Evolutionary conservation across 1,140 invertebrate species (phyloP), one percentile per base, ranked within the genome.

Genomic region (Drosophila grimshawi): DNA sequence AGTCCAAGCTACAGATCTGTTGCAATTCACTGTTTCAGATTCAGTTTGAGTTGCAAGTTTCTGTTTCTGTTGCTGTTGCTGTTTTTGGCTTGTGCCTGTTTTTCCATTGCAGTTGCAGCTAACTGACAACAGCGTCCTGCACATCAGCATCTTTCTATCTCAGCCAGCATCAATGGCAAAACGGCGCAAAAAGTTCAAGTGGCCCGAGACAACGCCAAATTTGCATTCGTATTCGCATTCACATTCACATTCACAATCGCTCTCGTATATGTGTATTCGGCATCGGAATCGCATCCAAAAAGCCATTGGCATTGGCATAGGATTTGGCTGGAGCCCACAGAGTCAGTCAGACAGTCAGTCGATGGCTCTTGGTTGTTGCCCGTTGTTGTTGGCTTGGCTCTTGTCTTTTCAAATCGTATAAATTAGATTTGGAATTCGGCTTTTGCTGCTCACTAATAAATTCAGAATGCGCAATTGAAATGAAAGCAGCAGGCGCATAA

Each of bases 391-490:
- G 61, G 33, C 64, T 57, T 77, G 56, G 39, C 49, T 43, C n/a
- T 45, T 27, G 37, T 35, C 33, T 67, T 53, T 70, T 43, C 52
- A 70, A 75, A 59, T 64, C 62, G 83, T 63, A 88, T 88, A 88
- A 69, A 88, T 88, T 88, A 78, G 68, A 75, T 78, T 75, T 77
- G 76, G 68, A 59, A 79, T 79, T 79, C 76, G 55, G 45, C 29
- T 46, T 53, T 62, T 55, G 53, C 55, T 49, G 37, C 53, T 27
- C 55, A 56, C 59, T 66, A 76, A 79, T 76, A 76, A 73, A 85
- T 80, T 83, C 80, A 64, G 75, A 79, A 82, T 74, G 43, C 27
- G 45, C 76, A 72, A 79, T 85, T 70, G 57, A 53, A 77, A 75
- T 53, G 35, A 68, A 81, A 86, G 53, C 69, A 68, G 51, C 68